Base-by-base conservation (phyloP, 2,888 invertebrate species). In the Diarsia dahlii region DNA sequence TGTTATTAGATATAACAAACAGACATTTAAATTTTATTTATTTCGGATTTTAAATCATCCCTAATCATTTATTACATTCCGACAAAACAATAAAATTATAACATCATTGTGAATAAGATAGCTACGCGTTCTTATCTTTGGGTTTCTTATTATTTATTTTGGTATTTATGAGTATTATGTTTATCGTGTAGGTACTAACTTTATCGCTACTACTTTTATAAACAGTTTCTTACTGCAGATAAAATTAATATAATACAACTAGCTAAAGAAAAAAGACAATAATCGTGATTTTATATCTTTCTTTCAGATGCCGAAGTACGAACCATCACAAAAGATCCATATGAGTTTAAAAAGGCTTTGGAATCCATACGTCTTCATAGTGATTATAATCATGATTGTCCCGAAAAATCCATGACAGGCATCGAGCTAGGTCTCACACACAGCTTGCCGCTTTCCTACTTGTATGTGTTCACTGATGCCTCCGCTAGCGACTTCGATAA, bases 381-480 rank as follows among this genome's bases (percentile, higher is more conserved):
- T 0, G 93, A 15, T 60, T 4, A 0, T 3, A 63, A 92, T 2
- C 87, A 2, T 0, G 91, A 93, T 28, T 95, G 95, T 68, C 92
- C 93, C 0, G 95, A 95, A 84, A 85, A 89, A 84, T 74, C 93
- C 0, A 89, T 95, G 91, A 54, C 81, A 2, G 95, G 95, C 28
- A 94, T 95, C 9, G 89, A 92, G 80, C 45, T 81, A 12, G 95
- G 88, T 0, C 84, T 95, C 4, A 81, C 81, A 46, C 48, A 85
- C 2, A 94, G 94, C 74, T 81, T 90, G 9, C 91, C 93, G 0
- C 84, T 89, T 0, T 95, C 95, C 0, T 89, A 89, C 6, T 48
- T 95, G 0, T 95, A 93, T 71, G 93, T 95, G 0, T 94, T 94
- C n/a, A 95, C 95, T 9, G 95, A 95, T 71, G 95, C 95, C 0